Evolutionary conservation across 30 jellyfish, hydroid and myxozoan genomes (phyloP).

Genomic region (Calvadosia cruxmelitensis): DNA sequence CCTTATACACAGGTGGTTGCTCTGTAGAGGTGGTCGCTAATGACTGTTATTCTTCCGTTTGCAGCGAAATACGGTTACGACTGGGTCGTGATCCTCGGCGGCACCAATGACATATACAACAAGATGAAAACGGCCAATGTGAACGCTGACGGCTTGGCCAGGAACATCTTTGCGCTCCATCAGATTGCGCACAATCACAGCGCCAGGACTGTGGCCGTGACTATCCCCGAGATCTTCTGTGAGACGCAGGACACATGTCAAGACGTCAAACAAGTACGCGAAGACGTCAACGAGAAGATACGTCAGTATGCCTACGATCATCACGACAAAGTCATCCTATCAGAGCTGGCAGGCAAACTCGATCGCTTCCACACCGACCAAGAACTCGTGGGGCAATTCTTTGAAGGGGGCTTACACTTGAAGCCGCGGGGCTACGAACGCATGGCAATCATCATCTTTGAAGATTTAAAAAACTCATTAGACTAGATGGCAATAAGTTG

Average conservation of each 20-base stretch:
- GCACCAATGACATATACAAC: constrained; percentile 87
- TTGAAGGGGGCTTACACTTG: constrained; percentile 91
- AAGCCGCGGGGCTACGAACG: constrained; percentile 89
- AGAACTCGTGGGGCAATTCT: constrained; percentile 73
- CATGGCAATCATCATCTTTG: constrained; percentile 71
- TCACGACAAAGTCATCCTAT: constrained; percentile 41
- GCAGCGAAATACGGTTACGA: constrained; percentile 40
- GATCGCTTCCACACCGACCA: constrained; percentile 38
- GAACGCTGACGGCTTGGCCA: constrained; percentile 48
- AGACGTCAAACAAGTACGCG: constrained; percentile 79
- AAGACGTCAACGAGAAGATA: constrained; percentile 49
- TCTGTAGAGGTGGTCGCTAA: too few relatives aligned
- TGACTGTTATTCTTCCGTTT: constrained; percentile 4
- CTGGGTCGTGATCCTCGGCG: constrained; percentile 89
- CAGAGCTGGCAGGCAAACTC: constrained; percentile 74
- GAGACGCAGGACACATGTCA: constrained; percentile 72
- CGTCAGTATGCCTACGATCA: constrained; percentile 56
- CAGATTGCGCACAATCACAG: constrained; percentile 73
- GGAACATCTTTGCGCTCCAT: constrained; percentile 53
- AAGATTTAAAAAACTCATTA: constrained; percentile 35
- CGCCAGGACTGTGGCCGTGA: constrained; percentile 70
- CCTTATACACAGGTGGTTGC: too few relatives aligned
- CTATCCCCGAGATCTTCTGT: constrained; percentile 81
- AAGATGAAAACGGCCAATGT: constrained; percentile 42
- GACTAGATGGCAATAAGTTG: background rate